Evolutionary conservation across 53 echinoderm and acorn worm genomes (phyloP), one percentile per base, ranked within the genome.

Genomic region (Holothuria scabra): DNA sequence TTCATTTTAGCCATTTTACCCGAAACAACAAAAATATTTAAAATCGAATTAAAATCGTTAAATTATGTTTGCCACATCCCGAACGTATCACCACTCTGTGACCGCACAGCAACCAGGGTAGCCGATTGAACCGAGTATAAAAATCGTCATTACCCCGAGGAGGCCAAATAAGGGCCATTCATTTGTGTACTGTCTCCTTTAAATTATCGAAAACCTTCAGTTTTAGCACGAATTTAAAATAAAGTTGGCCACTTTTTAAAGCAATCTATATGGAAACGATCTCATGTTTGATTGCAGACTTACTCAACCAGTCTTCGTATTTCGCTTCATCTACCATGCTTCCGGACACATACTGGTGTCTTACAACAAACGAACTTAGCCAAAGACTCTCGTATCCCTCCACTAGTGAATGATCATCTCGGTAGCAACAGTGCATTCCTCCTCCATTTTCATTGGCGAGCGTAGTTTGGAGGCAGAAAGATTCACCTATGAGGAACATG

Each of bases 361-460:
- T 76, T 52, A 86, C 84, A 21, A 75, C 86, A 33, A 90, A 90
- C 28, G 87, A 90, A 61, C 89, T 89, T 1, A 83, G 59, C 57
- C 55, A 46, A 20, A 74, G 56, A 21, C 59, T 67, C 8, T 66
- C 95, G 37, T 93, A 95, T 28, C 95, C 95, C 23, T 81, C 74
- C 5, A 95, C 89, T 57, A 95, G 76, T 8, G 95, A 95, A 16
- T 91, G 91, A 70, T 95, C 95, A 26, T 68, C 89, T 56, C 93
- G 82, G 68, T 95, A 95, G 79, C 93, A 93, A 60, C 95, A 95
- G 13, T 60, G 87, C 91, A 93, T 91, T 5, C 95, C 93, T 16
- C 85, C 95, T 21, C 93, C 93, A 58, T 46, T 65, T 16, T 25
- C 23, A 67, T 81, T 85, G 4, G 25, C 67, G n/a, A 74, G 62